phyloP scores from a whole-genome alignment of 2,888 invertebrate species.

The Lissocephala sabroskyi region DNA sequence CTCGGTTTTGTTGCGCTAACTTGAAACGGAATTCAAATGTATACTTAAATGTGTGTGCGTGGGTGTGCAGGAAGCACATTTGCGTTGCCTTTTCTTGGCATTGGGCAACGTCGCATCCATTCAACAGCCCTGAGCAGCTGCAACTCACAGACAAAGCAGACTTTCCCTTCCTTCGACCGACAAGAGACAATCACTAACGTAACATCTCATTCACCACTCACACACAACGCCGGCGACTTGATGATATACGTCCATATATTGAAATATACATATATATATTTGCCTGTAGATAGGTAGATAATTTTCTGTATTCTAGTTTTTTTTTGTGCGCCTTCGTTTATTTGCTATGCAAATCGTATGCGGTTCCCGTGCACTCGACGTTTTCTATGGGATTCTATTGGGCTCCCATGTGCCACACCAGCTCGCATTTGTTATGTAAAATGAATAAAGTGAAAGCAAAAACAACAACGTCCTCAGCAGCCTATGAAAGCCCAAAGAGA shows the following conservation, averaged over 20 bases:
- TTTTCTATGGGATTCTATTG: neutral
- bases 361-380: slow-evolving; percentile 21
- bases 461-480: too few relatives aligned
- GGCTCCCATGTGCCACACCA: neutral
- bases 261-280: too few relatives aligned
- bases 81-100: slow-evolving; percentile 22
- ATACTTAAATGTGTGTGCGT: slow-evolving; percentile 36
- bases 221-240: slow-evolving; percentile 28
- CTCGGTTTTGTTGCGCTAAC: slow-evolving; percentile 42
- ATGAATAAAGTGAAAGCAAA: slow-evolving; percentile 27
- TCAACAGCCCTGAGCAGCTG: slow-evolving; percentile 28
- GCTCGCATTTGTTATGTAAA: slow-evolving; percentile 27
- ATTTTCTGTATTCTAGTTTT: neutral
- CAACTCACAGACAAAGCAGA: slow-evolving; percentile 32
- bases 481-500: too few relatives aligned
- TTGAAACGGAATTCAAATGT: slow-evolving; percentile 62
- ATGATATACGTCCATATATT: slow-evolving; percentile 23
- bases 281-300: too few relatives aligned
- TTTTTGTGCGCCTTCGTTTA: slow-evolving; percentile 14
- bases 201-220: slow-evolving; percentile 51
- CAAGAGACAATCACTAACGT: slow-evolving; percentile 47
- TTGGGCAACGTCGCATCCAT: slow-evolving; percentile 9
- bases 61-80: slow-evolving; percentile 27
- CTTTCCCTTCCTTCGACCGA: too few relatives aligned
- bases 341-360: slow-evolving; percentile 57